These are phyloP conservation scores for Neoitamus cyanurus DNA, from an alignment of 2,888 invertebrate genomes.

Conservation along the genomic window DNA sequence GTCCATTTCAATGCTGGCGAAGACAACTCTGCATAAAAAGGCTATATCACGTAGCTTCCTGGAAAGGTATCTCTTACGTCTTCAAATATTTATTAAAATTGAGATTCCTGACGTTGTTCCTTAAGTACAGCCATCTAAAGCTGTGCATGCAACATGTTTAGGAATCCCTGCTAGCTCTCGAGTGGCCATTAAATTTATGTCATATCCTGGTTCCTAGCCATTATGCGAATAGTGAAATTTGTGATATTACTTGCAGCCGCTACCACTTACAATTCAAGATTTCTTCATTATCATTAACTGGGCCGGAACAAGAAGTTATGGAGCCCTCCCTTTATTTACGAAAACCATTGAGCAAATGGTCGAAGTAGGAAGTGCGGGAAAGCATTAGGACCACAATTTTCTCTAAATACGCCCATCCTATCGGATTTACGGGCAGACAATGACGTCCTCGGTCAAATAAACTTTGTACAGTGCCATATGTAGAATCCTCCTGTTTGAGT, in stretches of 20 bases:
- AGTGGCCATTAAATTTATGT: constrained; percentile 30
- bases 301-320: background rate
- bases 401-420: background rate
- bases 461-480: background rate
- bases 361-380: background rate
- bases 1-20: background rate
- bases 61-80: background rate
- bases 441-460: background rate
- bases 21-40: background rate
- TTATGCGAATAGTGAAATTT: constrained; percentile 30
- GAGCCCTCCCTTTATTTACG: background rate
- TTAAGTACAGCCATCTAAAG: background rate
- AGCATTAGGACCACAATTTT: constrained; percentile 10
- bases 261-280: constrained; percentile 15
- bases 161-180: background rate
- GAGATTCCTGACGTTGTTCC: background rate
- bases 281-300: constrained; percentile 26
- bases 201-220: background rate
- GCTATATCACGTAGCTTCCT: background rate
- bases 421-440: background rate
- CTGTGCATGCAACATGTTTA: background rate
- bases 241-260: constrained; percentile 15
- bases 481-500: background rate
- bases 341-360: background rate
- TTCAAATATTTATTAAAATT: constrained; percentile 3